Evolutionary conservation across 2,888 invertebrate species (phyloP), one percentile per base, ranked within the genome.

Genomic region (Atherix ibis): DNA sequence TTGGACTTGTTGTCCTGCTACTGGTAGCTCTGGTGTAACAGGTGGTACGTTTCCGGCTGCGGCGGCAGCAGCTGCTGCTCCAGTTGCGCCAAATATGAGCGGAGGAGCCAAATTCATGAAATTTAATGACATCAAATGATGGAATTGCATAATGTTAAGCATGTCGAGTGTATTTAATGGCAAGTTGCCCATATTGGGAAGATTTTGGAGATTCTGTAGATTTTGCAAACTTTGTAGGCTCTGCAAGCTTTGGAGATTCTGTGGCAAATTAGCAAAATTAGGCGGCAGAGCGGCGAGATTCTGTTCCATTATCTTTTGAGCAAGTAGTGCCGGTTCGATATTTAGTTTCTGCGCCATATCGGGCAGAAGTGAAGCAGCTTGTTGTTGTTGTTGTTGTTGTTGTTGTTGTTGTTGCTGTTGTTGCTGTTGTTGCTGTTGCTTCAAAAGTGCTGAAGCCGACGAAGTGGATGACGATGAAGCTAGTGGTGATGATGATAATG

Each of bases 91-190:
- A 39, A 58, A 60, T 18, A 62, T 58, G 13, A 62, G 39, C 2
- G 92, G 91, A 16, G 92, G 91, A 53, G 91, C 91, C 34, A 94
- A 68, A 62, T 91, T 92, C 89, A 94, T 92, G 24, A 91, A 87
- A 14, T 89, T 89, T 40, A 89, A 62, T 44, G 81, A 80, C 71
- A 94, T 84, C 70, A 94, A 74, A 30, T 89, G 88, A 52, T 88
- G 89, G 52, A 89, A 75, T 53, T 88, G 82, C 47, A 82, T 84
- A 43, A 91, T 66, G 50, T 81, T 81, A 42, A 83, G 73, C 56
- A 83, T 83, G 34, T 84, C 66, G 52, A 91, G 85, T 62, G 88
- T 77, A 50, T 80, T 85, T 34, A 87, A 62, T 1, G 87, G 85
- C 9, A 83, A 78, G 45, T 56, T 56, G 16, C 53, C 49, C 27